Evolutionary conservation across 2,797 vertebrate genomes (phyloP), one percentile per base, ranked within the genome.

Genomic region (Prionace glauca): DNA sequence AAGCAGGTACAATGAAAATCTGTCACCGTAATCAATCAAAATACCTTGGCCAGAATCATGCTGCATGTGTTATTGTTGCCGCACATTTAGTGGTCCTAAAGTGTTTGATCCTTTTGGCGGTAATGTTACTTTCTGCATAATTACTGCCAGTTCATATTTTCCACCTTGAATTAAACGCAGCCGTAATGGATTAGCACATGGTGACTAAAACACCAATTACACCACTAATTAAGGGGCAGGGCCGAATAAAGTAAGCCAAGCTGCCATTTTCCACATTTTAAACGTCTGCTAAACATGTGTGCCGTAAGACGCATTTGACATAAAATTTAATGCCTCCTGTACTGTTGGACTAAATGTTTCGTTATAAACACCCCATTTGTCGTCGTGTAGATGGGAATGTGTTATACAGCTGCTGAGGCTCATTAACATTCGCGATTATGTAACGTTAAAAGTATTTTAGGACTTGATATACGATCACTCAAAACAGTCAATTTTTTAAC

Each of bases 121-220:
- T 22, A 77, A n/a, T 72, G 69, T 16, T 50, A n/a, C 62, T 91
- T 65, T 65, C 60, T 16, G 5, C 65, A 11, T 91, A 95, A 95
- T 95, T 95, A 32, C 41, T 77, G 71, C 71, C 71, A 74, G 65
- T 95, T 77, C 72, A 77, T 60, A 95, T 95, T 77, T 94, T 56
- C 69, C 72, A 95, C 71, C 69, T 95, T 95, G 71, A 56, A 77
- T 95, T 60, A 95, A 77, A 32, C 93, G 24, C 93, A 72, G 93
- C 93, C 71, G 24, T 95, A 50, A 95, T 72, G 72, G 41, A 74
- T 95, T 95, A 95, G 93, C 93, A n/a, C 71, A n/a, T 4, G 29
- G 77, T 77, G 50, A 69, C 71, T 95, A 95, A 95, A 95, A 77
- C 71, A 95, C 93, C 45, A 95, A 95, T 95, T 95, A 60, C 14